Conservation (phyloP, 2,888 invertebrate genomes). For the Argynnis bischoffii region DNA sequence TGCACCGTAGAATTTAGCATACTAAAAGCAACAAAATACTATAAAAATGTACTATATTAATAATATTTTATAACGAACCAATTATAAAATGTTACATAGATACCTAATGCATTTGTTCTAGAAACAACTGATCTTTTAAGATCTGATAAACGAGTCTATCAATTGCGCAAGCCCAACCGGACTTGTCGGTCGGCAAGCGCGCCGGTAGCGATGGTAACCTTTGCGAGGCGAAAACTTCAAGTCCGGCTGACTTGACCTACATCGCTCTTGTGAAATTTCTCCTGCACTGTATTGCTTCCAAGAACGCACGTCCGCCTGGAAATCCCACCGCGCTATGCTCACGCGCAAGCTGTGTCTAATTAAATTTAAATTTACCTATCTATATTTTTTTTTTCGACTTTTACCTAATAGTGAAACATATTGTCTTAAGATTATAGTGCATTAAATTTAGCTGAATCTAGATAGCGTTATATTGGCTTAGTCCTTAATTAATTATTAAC, state of each 20-base stretch:
- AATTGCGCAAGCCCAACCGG: conserved; percentile 76
- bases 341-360: conserved; percentile 33
- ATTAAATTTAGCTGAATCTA: too few species aligned
- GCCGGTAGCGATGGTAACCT: conserved; percentile 70
- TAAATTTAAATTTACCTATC: conserved; percentile 1
- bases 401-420: too few species aligned
- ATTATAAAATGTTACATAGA: conserved; percentile 8
- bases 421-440: too few species aligned
- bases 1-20: conserved; percentile 42
- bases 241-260: conserved; percentile 81
- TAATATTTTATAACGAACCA: background rate
- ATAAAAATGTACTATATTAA: too few species aligned
- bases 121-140: conserved; percentile 68
- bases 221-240: conserved; percentile 76
- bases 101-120: conserved; percentile 46
- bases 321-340: conserved; percentile 59
- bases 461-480: background rate
- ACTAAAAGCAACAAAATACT: background rate
- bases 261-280: conserved; percentile 78
- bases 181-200: conserved; percentile 55
- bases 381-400: too few species aligned
- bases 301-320: conserved; percentile 67
- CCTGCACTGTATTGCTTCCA: conserved; percentile 68
- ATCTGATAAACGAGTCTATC: conserved; percentile 73
- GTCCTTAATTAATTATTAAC: conserved; percentile 32